Percentiles rank a stretch among this genome's conserved stretches.
phyloP scores from a whole-genome alignment of 2,888 invertebrate genomes.

The Steinernema carpocapsae region DNA sequence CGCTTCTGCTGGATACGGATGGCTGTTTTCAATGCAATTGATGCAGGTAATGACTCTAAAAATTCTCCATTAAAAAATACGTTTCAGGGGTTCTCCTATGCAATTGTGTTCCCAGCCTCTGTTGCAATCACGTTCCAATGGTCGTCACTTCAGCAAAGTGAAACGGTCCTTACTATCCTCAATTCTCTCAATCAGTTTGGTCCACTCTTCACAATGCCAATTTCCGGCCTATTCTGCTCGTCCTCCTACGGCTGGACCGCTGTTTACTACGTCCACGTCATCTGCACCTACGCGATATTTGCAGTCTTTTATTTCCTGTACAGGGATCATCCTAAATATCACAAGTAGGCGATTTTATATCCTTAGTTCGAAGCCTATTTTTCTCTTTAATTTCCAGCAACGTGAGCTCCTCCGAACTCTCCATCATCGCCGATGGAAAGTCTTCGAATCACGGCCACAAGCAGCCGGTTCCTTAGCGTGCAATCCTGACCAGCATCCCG shows the following conservation, averaged over 20 bases:
- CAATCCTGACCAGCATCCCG: conserved; percentile 4
- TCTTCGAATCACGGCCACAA: neutral
- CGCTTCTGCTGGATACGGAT: neutral
- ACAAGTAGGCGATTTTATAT: neutral
- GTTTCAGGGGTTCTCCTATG: conserved; percentile 10
- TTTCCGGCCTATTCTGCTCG: conserved; percentile 11
- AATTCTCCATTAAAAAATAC: neutral
- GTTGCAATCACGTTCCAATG: conserved; percentile 8
- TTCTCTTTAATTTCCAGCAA: conserved; percentile 5
- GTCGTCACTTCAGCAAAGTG: conserved; percentile 16
- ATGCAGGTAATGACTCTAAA: neutral
- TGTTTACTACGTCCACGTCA: conserved; percentile 25
- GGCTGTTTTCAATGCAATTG: neutral
- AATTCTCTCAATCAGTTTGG: conserved; percentile 23
- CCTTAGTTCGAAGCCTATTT: neutral
- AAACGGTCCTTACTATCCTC: conserved; percentile 1
- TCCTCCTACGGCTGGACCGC: conserved; percentile 21
- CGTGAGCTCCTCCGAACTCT: conserved; percentile 8
- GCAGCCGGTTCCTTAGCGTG: neutral
- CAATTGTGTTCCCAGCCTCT: conserved; percentile 3
- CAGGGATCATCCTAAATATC: conserved; percentile 2
- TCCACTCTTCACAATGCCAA: conserved; percentile 22
- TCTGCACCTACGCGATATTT: conserved; percentile 18
- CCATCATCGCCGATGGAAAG: conserved; percentile 3
- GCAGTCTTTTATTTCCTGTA: conserved; percentile 8